Base-by-base conservation (phyloP, 2,797 vertebrate genomes). In the Champsocephalus esox region DNA sequence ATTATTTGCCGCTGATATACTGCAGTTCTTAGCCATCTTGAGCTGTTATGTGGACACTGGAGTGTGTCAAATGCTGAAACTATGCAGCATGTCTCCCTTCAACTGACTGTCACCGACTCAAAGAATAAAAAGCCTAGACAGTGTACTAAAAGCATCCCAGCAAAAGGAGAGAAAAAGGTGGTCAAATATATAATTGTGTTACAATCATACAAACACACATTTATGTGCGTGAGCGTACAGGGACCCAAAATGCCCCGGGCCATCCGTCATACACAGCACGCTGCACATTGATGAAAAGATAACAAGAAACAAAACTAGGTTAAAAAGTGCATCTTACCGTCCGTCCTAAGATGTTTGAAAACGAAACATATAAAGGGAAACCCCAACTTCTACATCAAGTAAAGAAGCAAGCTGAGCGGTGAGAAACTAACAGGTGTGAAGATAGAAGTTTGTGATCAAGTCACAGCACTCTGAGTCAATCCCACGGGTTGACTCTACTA, bases 181-280 rank as follows among this genome's bases (percentile, higher is more conserved):
- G 66, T 57, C 79, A 84, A 85, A 86, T 75, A 88, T 87, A 89
- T 71, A 44, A 82, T 83, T 85, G 24, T 38, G 55, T 74, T 32
- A 70, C 32, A 51, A 66, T 57, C 66, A 80, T 48, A 67, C 34
- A 66, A 43, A 75, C 49, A 66, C 73, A 73, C 70, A 75, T 46
- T 45, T 50, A 79, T 62, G 46, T 51, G 55, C 16, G 41, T 61
- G 55, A 80, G 61, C 60, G 60, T 34, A 62, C 48, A 16, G 60
- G 69, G 74, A 77, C 6, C 52, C 72, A 43, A 73, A 49, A 10
- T 44, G 41, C 68, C 70, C 46, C 0, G 0, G 73, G 82, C 54
- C 46, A 17, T 57, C 55, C 41, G 81, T 81, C 74, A 75, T 44
- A 75, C 73, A 77, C 77, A 83, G n/a, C 48, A 70, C 9, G 2